phyloP scores from a whole-genome alignment of 2,797 vertebrate genomes.

The Cynopterus sphinx region DNA sequence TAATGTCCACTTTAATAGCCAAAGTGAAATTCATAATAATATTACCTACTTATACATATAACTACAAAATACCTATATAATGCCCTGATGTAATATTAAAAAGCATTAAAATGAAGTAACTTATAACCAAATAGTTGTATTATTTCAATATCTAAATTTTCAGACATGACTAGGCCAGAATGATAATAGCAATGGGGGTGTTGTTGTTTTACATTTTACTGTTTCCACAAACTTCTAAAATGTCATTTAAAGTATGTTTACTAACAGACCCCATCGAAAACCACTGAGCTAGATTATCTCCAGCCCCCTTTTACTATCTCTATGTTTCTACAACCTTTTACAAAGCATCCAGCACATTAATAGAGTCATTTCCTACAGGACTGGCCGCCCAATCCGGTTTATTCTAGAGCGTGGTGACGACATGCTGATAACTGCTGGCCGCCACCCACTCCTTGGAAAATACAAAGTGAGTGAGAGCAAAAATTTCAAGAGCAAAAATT shows the following conservation, averaged over 20 bases:
- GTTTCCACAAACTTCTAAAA: background rate
- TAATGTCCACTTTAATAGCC: background rate
- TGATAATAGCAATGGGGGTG: background rate
- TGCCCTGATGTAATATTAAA: background rate
- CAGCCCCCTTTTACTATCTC: background rate
- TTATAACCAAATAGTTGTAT: background rate
- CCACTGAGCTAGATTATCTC: background rate
- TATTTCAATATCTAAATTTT: background rate
- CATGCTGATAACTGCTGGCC: conserved; percentile 79
- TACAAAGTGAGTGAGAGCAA: conserved; percentile 71
- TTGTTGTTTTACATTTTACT: background rate
- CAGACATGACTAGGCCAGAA: background rate
- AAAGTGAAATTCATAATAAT: background rate
- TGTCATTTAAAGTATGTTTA: background rate
- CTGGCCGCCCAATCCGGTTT: conserved; percentile 69
- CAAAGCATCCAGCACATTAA: background rate
- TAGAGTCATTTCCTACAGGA: conserved; percentile 57
- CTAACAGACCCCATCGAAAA: background rate
- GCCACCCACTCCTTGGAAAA: conserved; percentile 73
- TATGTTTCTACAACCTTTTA: background rate
- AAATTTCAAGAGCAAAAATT: too few relatives aligned
- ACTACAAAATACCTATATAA: background rate
- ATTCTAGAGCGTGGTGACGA: conserved; percentile 69
- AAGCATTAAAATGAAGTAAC: background rate
- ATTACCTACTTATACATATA: background rate